Evolutionary conservation across 2,113 vertebrate species (phyloP).

Genomic region (Danionella cerebrum): DNA sequence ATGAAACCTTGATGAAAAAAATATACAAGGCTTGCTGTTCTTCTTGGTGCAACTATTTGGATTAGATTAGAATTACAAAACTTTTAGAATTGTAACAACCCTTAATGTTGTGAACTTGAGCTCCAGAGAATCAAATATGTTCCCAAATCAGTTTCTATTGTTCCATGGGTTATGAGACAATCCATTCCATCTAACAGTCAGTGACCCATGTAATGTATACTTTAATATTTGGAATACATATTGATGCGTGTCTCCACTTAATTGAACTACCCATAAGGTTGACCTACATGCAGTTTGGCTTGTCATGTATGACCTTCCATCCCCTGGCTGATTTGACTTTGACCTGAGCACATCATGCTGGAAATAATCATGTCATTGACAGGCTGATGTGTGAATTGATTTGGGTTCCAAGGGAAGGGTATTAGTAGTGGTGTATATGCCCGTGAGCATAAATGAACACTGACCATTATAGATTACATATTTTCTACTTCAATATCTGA

Average conservation of each 20-base stretch:
- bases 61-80: no score
- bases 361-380: slow-evolving; percentile 14
- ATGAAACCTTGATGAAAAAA: no score
- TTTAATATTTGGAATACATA: not conserved
- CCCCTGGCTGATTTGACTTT: not conserved
- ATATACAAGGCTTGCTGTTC: no score
- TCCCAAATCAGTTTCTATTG: not conserved
- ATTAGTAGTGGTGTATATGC: not conserved
- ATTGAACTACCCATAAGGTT: not conserved
- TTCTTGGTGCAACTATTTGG: no score
- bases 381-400: slow-evolving; percentile 8
- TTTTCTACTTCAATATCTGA: no score
- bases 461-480: no score
- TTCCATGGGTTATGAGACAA: not conserved
- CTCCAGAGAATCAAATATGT: no score
- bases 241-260: not conserved
- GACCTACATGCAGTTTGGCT: not conserved
- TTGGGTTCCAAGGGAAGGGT: not conserved
- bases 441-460: not conserved
- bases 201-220: not conserved
- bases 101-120: no score
- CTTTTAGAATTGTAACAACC: no score
- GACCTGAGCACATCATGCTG: not conserved
- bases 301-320: not conserved
- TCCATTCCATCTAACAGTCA: not conserved